Evolutionary conservation across 2,888 invertebrate genomes (phyloP).

Genomic region (Linnaemya vulpina): DNA sequence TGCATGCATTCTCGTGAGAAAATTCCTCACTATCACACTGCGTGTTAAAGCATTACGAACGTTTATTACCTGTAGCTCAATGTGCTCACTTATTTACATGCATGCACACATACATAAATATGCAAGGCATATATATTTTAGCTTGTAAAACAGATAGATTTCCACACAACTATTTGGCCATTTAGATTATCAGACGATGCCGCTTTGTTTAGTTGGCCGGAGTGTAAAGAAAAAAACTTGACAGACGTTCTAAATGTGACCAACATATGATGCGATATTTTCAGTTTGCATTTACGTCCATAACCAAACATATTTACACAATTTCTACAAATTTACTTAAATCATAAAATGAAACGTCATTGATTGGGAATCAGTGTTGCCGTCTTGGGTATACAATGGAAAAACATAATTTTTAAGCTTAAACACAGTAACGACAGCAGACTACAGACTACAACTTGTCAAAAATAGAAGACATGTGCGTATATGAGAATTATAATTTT

Average conservation of each 20-base stretch:
- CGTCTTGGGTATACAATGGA: too few relatives aligned
- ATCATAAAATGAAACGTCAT: constrained; percentile 27
- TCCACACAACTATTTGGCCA: constrained; percentile 61
- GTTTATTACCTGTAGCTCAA: constrained; percentile 60
- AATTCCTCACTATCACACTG: constrained; percentile 4
- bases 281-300: background rate
- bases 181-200: constrained; percentile 56
- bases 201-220: constrained; percentile 36
- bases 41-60: constrained; percentile 47
- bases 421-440: too few relatives aligned
- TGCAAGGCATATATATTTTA: too few relatives aligned
- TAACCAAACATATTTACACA: background rate
- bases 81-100: background rate
- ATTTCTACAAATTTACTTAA: constrained; percentile 19
- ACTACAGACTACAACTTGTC: too few relatives aligned
- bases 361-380: too few relatives aligned
- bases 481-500: too few relatives aligned
- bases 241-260: constrained; percentile 81
- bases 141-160: constrained; percentile 49
- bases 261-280: constrained; percentile 80
- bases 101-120: background rate
- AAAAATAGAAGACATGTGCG: too few relatives aligned
- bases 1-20: constrained; percentile 52
- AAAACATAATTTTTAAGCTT: too few relatives aligned
- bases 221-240: constrained; percentile 76